Conservation (phyloP, 2,113 vertebrate genomes). For the Anoura caudifer region DNA sequence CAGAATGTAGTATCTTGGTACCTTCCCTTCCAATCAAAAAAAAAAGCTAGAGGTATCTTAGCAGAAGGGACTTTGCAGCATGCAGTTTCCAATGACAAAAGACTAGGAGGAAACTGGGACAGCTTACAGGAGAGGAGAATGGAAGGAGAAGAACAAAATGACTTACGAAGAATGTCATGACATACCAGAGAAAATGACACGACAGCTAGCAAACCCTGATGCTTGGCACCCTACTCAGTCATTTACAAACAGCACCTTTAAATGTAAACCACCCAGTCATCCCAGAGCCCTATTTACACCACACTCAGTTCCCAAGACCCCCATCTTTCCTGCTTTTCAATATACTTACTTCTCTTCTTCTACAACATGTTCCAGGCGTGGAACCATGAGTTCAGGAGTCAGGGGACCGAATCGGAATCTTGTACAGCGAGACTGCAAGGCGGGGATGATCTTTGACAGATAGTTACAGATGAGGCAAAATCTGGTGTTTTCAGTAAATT, state of each 20-base stretch:
- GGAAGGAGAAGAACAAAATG: neutral
- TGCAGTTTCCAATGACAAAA: neutral
- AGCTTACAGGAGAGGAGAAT: neutral
- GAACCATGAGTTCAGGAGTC: conserved; percentile 93
- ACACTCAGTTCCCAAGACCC: neutral
- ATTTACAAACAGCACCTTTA: neutral
- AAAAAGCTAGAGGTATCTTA: neutral
- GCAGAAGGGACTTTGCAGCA: neutral
- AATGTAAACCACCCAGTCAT: rapidly evolving
- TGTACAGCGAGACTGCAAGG: conserved; percentile 96
- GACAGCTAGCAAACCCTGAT: neutral
- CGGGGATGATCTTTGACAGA: conserved; percentile 98
- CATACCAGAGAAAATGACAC: neutral
- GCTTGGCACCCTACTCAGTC: neutral
- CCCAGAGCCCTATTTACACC: neutral
- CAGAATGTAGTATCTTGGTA: neutral
- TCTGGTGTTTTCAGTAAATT: conserved; percentile 96
- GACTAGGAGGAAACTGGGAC: neutral
- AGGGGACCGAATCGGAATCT: conserved; percentile 96
- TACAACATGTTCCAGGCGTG: conserved; percentile 89
- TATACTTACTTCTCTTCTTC: conserved; percentile 88
- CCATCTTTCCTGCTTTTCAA: neutral
- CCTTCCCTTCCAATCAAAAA: neutral
- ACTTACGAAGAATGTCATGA: neutral
- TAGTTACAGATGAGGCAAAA: conserved; percentile 99